Base-by-base conservation (phyloP, 92 coral and sea anemone genomes). In the Actinernus sp. region DNA sequence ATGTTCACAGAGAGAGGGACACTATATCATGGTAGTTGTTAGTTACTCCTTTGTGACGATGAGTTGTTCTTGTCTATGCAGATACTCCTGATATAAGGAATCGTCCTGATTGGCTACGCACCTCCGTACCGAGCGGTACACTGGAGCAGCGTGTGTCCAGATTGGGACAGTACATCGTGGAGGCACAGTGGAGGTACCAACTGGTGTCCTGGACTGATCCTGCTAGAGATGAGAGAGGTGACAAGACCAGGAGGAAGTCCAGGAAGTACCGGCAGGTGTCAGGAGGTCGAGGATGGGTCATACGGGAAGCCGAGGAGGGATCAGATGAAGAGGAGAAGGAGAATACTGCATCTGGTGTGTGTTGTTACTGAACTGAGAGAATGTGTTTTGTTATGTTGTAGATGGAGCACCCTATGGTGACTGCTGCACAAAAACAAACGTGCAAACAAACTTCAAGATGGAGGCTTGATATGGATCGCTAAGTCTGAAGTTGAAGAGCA, bases 111-210 rank as follows among this genome's bases (percentile, higher is more conserved):
- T 95, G 92, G 90, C 55, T 91, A 3, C 76, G 77, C 31, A 87
- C 97, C 13, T 75, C 92, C 4, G 88, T 95, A 0, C 66, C 65
- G 16, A 59, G 37, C 38, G 65, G 57, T 46, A 59, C 89, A 43
- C 71, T 95, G 56, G 99, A 91, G 31, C 99, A 95, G 71, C 82
- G 92, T 23, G 74, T 88, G 38, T 95, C 99, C 26, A 81, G 99
- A 7, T 78, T 95, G 71, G 88, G 99, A 0, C 97, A 95, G 78
- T 95, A 63, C 89, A 78, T 95, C 55, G 89, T 83, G 33, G 99
- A 95, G 64, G 99, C 97, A 2, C 97, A 95, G 56, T 95, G 99
- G 99, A 83, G 99, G 25, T 68, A 79, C 32, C 99, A 95, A 74
- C 80, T 95, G 37, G 99, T 95, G 39, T 87, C 97, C 3, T 88